Conservation (phyloP, 2,888 invertebrate species). For the Phalera bucephala region DNA sequence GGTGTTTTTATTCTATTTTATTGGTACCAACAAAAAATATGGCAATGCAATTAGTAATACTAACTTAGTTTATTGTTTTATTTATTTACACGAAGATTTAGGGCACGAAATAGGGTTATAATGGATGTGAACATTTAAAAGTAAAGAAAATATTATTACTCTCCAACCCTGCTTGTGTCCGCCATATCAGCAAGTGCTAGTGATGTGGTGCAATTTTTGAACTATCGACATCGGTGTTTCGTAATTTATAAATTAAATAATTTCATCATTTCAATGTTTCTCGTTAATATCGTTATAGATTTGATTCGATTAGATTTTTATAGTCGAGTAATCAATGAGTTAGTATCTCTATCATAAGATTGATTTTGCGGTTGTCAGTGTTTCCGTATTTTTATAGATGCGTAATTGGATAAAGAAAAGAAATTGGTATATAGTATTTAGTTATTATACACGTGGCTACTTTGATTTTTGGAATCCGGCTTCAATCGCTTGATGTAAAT, state of each 20-base stretch:
- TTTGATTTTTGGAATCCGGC: no score
- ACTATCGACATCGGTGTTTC: conserved; percentile 46
- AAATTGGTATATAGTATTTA: no score
- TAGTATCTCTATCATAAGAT: no score
- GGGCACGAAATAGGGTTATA: neutral
- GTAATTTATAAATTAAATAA: conserved; percentile 16
- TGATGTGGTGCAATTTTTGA: conserved; percentile 38
- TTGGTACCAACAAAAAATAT: conserved; percentile 13
- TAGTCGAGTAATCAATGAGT: conserved; percentile 8
- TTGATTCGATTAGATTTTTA: conserved; percentile 5
- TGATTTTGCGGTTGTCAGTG: neutral
- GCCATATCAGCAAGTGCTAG: conserved; percentile 60
- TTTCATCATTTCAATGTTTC: conserved; percentile 19
- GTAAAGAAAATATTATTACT: conserved; percentile 24
- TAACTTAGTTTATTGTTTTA: neutral
- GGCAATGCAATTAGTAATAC: neutral
- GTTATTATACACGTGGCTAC: no score
- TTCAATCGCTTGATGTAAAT: no score
- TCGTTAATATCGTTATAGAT: conserved; percentile 7
- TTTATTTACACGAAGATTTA: neutral
- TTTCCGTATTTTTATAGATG: neutral
- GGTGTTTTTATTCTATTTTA: conserved; percentile 13
- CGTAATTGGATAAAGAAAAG: no score
- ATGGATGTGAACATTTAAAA: conserved; percentile 7
- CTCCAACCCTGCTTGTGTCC: conserved; percentile 37